Conservation (phyloP, 2,113 vertebrate genomes). For the Ondatra zibethicus region DNA sequence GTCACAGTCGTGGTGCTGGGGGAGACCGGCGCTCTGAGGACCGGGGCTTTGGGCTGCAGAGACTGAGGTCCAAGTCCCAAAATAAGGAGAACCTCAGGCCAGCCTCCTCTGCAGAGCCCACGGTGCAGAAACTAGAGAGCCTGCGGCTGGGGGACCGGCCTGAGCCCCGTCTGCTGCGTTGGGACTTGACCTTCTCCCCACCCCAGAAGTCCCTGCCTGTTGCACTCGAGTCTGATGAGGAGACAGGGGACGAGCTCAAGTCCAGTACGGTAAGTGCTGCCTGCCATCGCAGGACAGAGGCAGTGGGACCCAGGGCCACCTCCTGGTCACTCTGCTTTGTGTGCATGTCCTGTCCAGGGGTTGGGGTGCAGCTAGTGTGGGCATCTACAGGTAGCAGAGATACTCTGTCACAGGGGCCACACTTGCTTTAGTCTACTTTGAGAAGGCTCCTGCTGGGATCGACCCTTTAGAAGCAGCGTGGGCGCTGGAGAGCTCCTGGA, state of each 20-base stretch:
- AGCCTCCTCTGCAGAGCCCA: slow-evolving; percentile 90
- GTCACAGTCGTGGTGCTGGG: slow-evolving; percentile 83
- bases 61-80: slow-evolving; percentile 91
- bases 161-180: slow-evolving; percentile 95
- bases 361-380: neutral
- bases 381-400: neutral
- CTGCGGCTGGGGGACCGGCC: slow-evolving; percentile 95
- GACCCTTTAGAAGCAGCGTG: neutral
- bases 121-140: slow-evolving; percentile 97
- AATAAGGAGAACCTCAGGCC: slow-evolving; percentile 91
- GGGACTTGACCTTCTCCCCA: slow-evolving; percentile 97
- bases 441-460: too few relatives aligned
- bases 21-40: slow-evolving; percentile 87
- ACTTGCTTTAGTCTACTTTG: neutral
- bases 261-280: slow-evolving; percentile 93
- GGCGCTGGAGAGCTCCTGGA: neutral
- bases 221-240: slow-evolving; percentile 95
- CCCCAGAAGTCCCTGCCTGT: slow-evolving; percentile 96
- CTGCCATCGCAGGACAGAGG: neutral
- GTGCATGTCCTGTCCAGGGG: neutral
- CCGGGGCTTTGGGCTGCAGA: slow-evolving; percentile 91
- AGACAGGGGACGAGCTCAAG: slow-evolving; percentile 93
- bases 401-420: neutral
- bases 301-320: too few relatives aligned
- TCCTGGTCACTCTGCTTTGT: neutral